Evolutionary conservation across 2,797 vertebrate genomes (phyloP).

Genomic region (Dipus sagitta): DNA sequence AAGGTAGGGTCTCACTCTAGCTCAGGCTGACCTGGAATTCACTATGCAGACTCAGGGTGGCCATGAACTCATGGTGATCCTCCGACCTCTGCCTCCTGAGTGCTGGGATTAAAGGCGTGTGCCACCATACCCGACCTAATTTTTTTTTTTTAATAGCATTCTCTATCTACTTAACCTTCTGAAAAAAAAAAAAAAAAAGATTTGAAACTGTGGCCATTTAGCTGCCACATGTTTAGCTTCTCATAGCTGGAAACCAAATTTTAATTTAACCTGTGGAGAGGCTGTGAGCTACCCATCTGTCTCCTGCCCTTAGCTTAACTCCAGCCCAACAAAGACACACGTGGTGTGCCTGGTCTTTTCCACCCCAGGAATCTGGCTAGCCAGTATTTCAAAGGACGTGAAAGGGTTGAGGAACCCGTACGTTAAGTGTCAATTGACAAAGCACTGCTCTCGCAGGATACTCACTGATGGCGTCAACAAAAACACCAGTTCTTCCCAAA

Average conservation of each 20-base stretch:
- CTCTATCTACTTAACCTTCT: background rate
- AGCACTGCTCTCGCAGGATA: background rate
- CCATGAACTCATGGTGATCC: no score
- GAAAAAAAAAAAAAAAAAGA: background rate
- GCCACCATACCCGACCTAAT: no score
- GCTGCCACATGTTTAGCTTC: background rate
- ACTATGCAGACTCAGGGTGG: no score
- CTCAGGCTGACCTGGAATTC: no score
- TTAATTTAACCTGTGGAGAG: background rate
- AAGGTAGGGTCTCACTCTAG: no score
- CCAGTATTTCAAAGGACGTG: background rate
- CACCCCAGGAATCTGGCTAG: background rate
- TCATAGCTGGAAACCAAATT: background rate
- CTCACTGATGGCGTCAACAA: background rate
- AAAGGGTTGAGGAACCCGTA: background rate
- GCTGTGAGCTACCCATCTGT: background rate
- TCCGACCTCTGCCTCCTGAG: no score
- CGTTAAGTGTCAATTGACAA: background rate
- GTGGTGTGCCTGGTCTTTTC: background rate
- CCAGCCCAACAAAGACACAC: background rate
- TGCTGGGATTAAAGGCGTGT: no score
- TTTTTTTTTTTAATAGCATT: background rate
- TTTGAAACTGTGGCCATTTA: background rate
- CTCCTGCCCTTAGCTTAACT: conserved; percentile 8
- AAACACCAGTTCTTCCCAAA: no score